Conservation (phyloP, 2,113 vertebrate species). For the Panthera leo region DNA sequence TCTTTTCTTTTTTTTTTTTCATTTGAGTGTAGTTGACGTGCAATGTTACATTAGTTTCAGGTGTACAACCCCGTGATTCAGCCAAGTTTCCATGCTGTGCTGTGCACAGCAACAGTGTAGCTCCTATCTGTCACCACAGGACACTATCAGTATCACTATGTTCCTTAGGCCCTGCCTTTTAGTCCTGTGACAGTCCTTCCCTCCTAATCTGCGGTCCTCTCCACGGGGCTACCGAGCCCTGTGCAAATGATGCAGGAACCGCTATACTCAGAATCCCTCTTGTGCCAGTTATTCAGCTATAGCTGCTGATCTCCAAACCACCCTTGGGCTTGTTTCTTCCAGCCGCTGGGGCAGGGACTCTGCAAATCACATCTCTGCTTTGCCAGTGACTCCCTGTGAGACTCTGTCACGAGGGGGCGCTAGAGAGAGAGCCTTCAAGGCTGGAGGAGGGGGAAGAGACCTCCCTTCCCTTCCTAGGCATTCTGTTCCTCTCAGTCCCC, state of each 20-base stretch:
- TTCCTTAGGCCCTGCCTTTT: not conserved
- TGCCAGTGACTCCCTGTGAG: not conserved
- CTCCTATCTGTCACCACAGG: not conserved
- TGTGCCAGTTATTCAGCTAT: not conserved
- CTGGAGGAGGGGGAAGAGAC: not conserved
- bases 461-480: not conserved
- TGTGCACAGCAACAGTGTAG: too few relatives aligned
- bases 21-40: not conserved
- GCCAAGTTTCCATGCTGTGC: not conserved
- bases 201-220: not conserved
- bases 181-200: not conserved
- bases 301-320: not conserved
- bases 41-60: not conserved
- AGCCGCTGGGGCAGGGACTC: not conserved
- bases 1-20: not conserved
- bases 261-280: not conserved
- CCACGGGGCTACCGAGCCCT: not conserved
- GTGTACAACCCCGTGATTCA: not conserved
- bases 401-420: not conserved
- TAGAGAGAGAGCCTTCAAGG: not conserved
- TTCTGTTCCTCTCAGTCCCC: not conserved
- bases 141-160: not conserved
- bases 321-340: not conserved
- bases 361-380: not conserved
- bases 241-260: not conserved